Conservation (phyloP, 2,888 invertebrate species). For the Mycalesis mineus region DNA sequence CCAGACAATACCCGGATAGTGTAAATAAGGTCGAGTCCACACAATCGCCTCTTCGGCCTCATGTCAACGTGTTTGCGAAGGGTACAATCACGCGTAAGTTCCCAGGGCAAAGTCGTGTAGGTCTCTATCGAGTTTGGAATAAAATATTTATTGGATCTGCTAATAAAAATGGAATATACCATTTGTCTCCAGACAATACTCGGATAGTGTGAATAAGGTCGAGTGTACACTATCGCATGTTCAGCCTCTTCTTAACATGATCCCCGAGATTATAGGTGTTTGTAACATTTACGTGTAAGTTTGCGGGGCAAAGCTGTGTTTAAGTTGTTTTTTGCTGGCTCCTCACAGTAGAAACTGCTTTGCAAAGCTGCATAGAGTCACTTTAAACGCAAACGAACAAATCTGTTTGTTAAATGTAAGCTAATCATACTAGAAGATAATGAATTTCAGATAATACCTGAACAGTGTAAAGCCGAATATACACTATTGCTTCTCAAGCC, state of each 20-base stretch:
- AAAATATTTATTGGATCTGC: conserved; percentile 24
- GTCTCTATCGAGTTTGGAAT: conserved; percentile 17
- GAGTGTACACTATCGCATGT: conserved; percentile 44
- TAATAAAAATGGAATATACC: too few species aligned
- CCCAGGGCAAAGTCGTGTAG: conserved; percentile 17
- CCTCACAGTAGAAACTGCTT: too few species aligned
- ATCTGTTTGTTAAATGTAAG: too few species aligned
- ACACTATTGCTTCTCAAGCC: conserved; percentile 41
- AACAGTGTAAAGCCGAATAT: conserved; percentile 47
- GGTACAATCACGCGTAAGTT: conserved; percentile 34
- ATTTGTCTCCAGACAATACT: conserved; percentile 42
- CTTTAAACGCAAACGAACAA: too few species aligned
- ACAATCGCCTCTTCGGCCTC: conserved; percentile 41
- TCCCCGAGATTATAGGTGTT: too few species aligned
- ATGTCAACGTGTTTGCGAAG: conserved; percentile 40
- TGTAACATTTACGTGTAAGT: conserved; percentile 34
- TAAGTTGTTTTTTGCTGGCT: too few species aligned
- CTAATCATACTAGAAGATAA: too few species aligned
- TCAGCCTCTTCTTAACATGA: conserved; percentile 40
- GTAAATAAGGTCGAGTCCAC: conserved; percentile 51
- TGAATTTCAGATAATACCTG: conserved; percentile 36
- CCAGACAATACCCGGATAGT: conserved; percentile 37
- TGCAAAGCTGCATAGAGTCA: too few species aligned
- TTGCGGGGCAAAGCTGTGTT: conserved; percentile 17
- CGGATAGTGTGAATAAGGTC: conserved; percentile 48